Percentiles rank a stretch among this genome's conserved stretches.
phyloP scores from a whole-genome alignment of 2,113 vertebrate genomes.

The Periophthalmodon schlosseri region DNA sequence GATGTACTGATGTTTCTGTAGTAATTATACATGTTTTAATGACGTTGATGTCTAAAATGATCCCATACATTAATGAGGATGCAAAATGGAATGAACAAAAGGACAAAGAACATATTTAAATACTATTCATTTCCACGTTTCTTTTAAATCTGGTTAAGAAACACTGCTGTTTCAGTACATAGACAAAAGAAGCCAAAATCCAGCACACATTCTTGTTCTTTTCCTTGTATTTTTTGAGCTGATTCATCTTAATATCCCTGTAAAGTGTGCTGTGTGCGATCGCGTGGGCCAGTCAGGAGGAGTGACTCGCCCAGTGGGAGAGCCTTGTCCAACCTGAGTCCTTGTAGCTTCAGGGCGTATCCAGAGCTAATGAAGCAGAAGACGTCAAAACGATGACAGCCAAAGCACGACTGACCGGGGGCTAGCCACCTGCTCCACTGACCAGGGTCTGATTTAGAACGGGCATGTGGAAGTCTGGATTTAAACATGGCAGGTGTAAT shows the following conservation, averaged over 20 bases:
- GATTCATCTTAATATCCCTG: not conserved
- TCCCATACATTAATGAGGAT: no score
- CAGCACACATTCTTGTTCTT: not conserved
- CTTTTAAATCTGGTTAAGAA: no score
- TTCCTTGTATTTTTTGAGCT: not conserved
- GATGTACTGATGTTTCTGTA: no score
- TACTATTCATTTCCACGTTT: no score
- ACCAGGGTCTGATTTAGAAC: conserved; percentile 13
- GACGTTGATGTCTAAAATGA: no score
- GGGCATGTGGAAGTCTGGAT: conserved; percentile 6
- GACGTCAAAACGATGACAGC: conserved; percentile 37
- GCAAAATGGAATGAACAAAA: no score
- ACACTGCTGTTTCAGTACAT: no score
- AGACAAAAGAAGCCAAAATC: not conserved
- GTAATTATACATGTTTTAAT: no score
- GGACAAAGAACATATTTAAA: no score
- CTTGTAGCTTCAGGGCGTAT: conserved; percentile 47
- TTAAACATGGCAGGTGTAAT: not conserved
- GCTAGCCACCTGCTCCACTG: conserved; percentile 62
- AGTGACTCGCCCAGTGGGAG: conserved; percentile 29
- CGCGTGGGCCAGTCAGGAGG: conserved; percentile 12
- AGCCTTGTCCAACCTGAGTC: conserved; percentile 49
- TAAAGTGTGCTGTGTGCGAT: not conserved
- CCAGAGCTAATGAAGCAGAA: conserved; percentile 38
- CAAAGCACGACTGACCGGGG: conserved; percentile 42